Evolutionary conservation across 2,797 vertebrate species (phyloP).

Genomic region (Falco concolor): DNA sequence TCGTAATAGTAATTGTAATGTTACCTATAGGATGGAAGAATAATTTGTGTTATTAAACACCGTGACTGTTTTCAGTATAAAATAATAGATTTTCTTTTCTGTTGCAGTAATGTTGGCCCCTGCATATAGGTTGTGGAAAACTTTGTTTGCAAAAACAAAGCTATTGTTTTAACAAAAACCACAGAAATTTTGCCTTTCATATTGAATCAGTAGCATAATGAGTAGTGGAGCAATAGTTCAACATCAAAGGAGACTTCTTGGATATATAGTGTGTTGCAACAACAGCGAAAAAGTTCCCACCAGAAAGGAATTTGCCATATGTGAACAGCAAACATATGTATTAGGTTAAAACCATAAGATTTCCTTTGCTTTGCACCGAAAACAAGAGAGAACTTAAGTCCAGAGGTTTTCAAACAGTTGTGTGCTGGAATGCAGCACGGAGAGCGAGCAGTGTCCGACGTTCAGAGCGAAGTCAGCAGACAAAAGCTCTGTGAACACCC

Average conservation of each 20-base stretch:
- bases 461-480: neutral
- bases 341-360: constrained; percentile 61
- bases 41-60: neutral
- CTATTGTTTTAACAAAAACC: constrained; percentile 48
- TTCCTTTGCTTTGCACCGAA: constrained; percentile 57
- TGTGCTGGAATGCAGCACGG: neutral
- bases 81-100: neutral
- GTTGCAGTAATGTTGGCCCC: neutral
- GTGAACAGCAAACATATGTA: constrained; percentile 52
- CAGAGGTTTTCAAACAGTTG: neutral
- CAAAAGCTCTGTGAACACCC: neutral
- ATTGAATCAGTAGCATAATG: constrained; percentile 79
- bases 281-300: constrained; percentile 73
- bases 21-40: neutral
- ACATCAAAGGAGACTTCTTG: constrained; percentile 79
- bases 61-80: neutral
- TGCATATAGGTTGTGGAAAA: constrained; percentile 14
- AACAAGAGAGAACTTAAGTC: neutral
- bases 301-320: constrained; percentile 65
- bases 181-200: constrained; percentile 44
- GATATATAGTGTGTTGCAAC: constrained; percentile 80
- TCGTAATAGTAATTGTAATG: neutral
- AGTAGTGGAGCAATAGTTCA: constrained; percentile 46
- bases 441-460: neutral
- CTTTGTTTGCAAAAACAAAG: constrained; percentile 42